Evolutionary conservation across 2,113 vertebrate species (phyloP).

Genomic region (Arvicanthis niloticus): DNA sequence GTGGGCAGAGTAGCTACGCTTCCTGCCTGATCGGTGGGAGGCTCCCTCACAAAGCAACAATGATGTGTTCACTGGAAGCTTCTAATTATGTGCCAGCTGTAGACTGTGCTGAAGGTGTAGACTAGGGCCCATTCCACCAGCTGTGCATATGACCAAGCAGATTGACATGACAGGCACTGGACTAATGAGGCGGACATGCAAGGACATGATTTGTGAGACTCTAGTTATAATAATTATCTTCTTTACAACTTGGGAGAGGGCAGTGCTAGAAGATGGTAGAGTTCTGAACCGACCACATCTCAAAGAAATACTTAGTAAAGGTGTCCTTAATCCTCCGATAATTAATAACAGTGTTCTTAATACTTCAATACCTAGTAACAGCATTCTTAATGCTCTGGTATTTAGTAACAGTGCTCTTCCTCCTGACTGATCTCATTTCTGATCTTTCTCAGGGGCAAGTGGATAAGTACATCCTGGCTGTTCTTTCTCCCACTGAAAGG

Average conservation of each 20-base stretch:
- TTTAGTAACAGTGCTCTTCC: neutral
- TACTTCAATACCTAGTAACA: neutral
- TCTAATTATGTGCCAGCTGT: slow-evolving; percentile 68
- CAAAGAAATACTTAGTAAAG: slow-evolving; percentile 44
- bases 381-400: slow-evolving; percentile 3
- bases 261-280: neutral
- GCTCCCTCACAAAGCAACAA: neutral
- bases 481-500: slow-evolving; percentile 29
- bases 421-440: slow-evolving; percentile 37
- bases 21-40: slow-evolving; percentile 17
- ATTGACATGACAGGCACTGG: rapidly evolving
- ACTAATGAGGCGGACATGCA: neutral
- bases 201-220: neutral
- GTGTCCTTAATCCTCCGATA: neutral
- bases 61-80: slow-evolving; percentile 65
- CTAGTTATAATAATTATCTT: neutral
- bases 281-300: slow-evolving; percentile 25
- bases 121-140: slow-evolving; percentile 1
- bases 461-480: neutral
- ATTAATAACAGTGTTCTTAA: neutral
- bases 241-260: neutral
- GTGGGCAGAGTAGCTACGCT: neutral
- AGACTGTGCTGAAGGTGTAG: neutral
- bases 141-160: neutral
- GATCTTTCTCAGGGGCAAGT: slow-evolving; percentile 33